Conservation (phyloP, 37 sponge, comb jelly and placozoan species). For the Spongilla lacustris region DNA sequence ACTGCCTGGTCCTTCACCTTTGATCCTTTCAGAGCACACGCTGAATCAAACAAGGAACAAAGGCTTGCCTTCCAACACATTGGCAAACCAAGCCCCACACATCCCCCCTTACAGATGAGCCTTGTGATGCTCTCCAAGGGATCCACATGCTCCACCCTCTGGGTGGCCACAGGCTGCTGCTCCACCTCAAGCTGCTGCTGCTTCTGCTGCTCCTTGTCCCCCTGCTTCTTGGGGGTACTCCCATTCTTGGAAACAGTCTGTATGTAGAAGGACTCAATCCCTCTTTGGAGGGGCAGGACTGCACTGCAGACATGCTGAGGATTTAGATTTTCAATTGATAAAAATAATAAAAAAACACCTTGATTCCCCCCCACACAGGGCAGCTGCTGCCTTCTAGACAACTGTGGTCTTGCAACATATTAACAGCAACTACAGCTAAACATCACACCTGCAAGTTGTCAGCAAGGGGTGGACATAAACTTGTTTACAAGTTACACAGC, state of each 20-base stretch:
- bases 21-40: background rate
- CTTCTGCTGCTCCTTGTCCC: background rate
- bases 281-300: background rate
- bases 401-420: background rate
- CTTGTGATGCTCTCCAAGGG: background rate
- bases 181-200: background rate
- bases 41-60: background rate
- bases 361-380: background rate
- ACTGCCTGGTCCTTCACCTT: background rate
- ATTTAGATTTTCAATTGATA: background rate
- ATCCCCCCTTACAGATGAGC: background rate
- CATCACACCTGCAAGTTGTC: background rate
- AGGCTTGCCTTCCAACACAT: background rate
- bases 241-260: background rate
- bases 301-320: background rate
- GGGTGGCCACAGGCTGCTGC: background rate
- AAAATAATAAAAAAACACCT: background rate
- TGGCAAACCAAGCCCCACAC: no score
- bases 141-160: background rate
- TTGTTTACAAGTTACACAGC: background rate
- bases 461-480: slow-evolving; percentile 1
- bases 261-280: background rate
- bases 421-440: background rate
- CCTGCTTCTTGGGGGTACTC: background rate
- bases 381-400: background rate